Evolutionary conservation across 2,888 invertebrate species (phyloP).

Genomic region (Eremobia ochroleuca): DNA sequence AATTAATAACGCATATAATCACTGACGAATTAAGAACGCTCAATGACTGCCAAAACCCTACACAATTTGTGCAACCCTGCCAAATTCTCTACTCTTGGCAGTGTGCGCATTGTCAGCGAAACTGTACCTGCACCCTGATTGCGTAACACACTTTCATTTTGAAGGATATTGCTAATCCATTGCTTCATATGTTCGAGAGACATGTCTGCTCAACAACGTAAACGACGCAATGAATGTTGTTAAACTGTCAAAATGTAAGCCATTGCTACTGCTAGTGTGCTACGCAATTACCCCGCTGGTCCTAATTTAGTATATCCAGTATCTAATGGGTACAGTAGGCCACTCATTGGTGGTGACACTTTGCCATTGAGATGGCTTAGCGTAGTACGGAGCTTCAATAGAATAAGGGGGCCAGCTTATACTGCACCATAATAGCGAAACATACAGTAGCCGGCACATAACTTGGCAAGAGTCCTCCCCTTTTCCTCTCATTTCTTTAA

Average conservation of each 20-base stretch:
- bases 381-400: not conserved
- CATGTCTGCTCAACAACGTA: too few relatives aligned
- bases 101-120: constrained; percentile 8
- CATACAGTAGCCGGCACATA: too few relatives aligned
- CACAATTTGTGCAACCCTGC: constrained; percentile 25
- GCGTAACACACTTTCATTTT: too few relatives aligned
- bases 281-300: too few relatives aligned
- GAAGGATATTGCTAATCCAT: too few relatives aligned
- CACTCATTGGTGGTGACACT: not conserved
- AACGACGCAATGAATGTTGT: too few relatives aligned
- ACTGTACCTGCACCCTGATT: too few relatives aligned
- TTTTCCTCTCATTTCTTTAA: too few relatives aligned
- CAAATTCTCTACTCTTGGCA: constrained; percentile 49
- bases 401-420: not conserved
- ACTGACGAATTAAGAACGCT: constrained; percentile 46
- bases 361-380: not conserved
- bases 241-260: too few relatives aligned
- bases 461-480: too few relatives aligned
- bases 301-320: constrained; percentile 25
- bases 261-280: too few relatives aligned
- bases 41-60: constrained; percentile 37
- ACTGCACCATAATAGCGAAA: not conserved
- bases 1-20: constrained; percentile 45
- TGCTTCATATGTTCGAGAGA: too few relatives aligned
- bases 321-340: not conserved